Evolutionary conservation across 2,113 vertebrate species (phyloP), one percentile per base, ranked within the genome.

Genomic region (Syngnathus floridae): DNA sequence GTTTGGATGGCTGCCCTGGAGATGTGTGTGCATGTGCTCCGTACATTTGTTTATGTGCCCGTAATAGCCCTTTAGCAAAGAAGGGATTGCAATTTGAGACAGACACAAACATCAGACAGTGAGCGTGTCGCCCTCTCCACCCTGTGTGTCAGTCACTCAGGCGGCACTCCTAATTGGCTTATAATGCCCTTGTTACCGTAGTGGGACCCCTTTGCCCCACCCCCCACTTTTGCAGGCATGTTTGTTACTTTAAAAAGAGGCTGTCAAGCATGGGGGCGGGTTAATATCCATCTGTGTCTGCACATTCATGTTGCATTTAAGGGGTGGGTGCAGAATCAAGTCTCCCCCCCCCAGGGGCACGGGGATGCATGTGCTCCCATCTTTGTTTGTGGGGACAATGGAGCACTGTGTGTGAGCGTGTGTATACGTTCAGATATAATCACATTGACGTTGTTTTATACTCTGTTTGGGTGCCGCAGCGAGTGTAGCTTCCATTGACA

Each of bases 141-240:
- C 73, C 76, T 64, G 78, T 82, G 78, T 75, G 78, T 88, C 87
- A 85, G 76, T 88, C 82, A 85, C 75, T 82, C 81, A 73, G 82
- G 73, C 81, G 36, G 74, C 70, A 68, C 77, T 82, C 74, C 76
- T 89, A 87, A 89, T 89, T 89, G 83, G 82, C 86, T 87, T 82
- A 77, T 86, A 87, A 86, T 87, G 75, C 75, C 78, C 83, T 80
- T 82, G 84, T 89, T 89, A 84, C 80, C 82, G 84, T 72, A 77
- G 81, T 72, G 72, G 75, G 74, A 79, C 80, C 78, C 78, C 54
- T 72, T 69, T 76, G 69, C 81, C 83, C 83, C 79, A 66, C 76
- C 84, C 82, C 80, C 83, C 82, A 63, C 71, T 67, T 77, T 79
- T 82, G 80, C 76, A 78, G 55, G 75, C 74, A 80, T 79, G 84